Conservation (phyloP, 2,888 invertebrate species). For the Danaus chrysippus region DNA sequence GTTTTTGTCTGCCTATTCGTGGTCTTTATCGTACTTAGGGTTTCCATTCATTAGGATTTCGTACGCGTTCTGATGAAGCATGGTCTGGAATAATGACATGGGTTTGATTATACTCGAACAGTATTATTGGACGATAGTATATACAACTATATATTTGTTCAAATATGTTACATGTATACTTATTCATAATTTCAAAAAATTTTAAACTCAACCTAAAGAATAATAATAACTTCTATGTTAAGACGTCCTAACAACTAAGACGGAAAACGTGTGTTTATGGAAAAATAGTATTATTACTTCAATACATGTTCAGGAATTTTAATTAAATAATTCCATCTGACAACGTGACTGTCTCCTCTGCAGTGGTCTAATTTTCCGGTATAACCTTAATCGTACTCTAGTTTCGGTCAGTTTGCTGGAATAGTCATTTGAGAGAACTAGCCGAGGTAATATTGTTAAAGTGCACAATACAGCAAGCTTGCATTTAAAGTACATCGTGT, state of each 20-base stretch:
- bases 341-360: not conserved
- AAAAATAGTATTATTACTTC: no score
- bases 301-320: conserved; percentile 8
- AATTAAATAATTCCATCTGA: conserved; percentile 9
- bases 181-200: not conserved
- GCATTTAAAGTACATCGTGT: conserved; percentile 31
- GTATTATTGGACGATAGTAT: not conserved
- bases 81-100: conserved; percentile 31
- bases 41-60: conserved; percentile 36
- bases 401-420: conserved; percentile 51
- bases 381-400: conserved; percentile 33
- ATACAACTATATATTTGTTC: conserved; percentile 15
- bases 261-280: no score
- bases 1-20: conserved; percentile 42
- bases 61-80: conserved; percentile 30
- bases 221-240: not conserved
- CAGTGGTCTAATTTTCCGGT: conserved; percentile 20
- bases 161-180: not conserved
- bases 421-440: conserved; percentile 49
- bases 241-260: not conserved
- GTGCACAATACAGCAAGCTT: conserved; percentile 54
- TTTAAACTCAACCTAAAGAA: not conserved
- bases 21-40: conserved; percentile 51
- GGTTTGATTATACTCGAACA: conserved; percentile 32
- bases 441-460: conserved; percentile 58